Conservation (phyloP, 2,888 invertebrate species). For the Dolomedes plantarius region DNA sequence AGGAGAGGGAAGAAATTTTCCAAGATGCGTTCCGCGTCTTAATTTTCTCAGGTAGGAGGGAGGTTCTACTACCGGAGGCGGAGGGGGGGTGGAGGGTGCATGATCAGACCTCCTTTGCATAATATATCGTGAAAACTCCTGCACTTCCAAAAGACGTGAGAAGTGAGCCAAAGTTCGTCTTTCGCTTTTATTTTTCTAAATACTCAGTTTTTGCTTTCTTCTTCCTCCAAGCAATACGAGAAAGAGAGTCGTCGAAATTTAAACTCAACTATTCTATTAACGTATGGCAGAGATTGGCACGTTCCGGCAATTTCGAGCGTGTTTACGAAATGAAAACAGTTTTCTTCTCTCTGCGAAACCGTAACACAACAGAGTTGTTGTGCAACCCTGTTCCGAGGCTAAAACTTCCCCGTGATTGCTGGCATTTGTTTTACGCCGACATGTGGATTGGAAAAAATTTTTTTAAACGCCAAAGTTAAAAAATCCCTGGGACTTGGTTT, state of each 20-base stretch:
- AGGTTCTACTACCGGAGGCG: not conserved
- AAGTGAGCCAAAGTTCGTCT: slow-evolving; percentile 11
- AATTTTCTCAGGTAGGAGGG: slow-evolving; percentile 52
- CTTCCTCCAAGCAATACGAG: not conserved
- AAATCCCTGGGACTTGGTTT: too few species aligned
- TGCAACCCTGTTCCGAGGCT: not conserved
- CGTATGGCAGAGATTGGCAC: slow-evolving; percentile 8
- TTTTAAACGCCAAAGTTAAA: too few species aligned
- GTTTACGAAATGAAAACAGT: not conserved
- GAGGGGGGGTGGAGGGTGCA: slow-evolving; percentile 4
- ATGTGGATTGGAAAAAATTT: too few species aligned
- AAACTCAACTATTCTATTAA: slow-evolving; percentile 52
- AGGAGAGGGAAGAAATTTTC: not conserved
- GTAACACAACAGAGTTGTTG: not conserved
- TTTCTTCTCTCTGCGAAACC: not conserved
- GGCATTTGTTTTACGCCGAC: not conserved
- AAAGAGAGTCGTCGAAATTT: slow-evolving; percentile 28
- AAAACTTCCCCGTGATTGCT: not conserved
- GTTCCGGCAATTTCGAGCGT: not conserved
- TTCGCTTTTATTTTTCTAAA: slow-evolving; percentile 5
- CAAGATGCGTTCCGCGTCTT: slow-evolving; percentile 56
- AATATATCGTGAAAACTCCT: slow-evolving; percentile 51
- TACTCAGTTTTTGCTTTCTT: too few species aligned
- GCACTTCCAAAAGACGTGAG: slow-evolving; percentile 23
- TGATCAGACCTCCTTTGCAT: slow-evolving; percentile 59